phyloP scores from a whole-genome alignment of 2,797 vertebrate genomes.

The Gobionotothen gibberifrons region DNA sequence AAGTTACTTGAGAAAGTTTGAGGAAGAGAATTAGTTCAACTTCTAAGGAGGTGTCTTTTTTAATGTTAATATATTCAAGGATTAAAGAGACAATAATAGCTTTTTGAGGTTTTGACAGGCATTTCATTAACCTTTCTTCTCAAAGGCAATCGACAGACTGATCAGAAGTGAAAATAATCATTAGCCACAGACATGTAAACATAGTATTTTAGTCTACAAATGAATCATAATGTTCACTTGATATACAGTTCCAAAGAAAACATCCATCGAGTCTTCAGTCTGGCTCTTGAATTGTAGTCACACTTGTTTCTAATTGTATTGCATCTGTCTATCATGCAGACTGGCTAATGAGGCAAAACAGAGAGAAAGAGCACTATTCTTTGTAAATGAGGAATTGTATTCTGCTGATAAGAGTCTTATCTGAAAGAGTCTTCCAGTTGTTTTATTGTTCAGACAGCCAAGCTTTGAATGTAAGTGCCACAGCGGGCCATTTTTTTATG shows the following conservation, averaged over 20 bases:
- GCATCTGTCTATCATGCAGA: constrained; percentile 38
- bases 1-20: neutral
- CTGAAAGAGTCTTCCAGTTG: constrained; percentile 45
- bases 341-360: constrained; percentile 45
- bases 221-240: neutral
- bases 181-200: neutral
- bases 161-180: neutral
- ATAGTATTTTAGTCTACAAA: neutral
- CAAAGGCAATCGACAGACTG: neutral
- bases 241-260: neutral
- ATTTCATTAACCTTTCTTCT: neutral
- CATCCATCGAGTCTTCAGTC: constrained; percentile 11
- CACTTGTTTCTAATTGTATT: constrained; percentile 49
- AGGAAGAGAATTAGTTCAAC: neutral
- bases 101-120: neutral
- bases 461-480: constrained; percentile 74
- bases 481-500: constrained; percentile 79
- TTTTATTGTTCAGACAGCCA: constrained; percentile 63
- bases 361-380: constrained; percentile 68
- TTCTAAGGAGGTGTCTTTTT: neutral
- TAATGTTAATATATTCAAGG: neutral
- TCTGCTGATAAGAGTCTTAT: constrained; percentile 82
- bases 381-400: constrained; percentile 83
- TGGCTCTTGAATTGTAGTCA: constrained; percentile 19
- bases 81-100: neutral